Evolutionary conservation across 2,113 vertebrate species (phyloP).

Genomic region (Psittacula cyanocephala): DNA sequence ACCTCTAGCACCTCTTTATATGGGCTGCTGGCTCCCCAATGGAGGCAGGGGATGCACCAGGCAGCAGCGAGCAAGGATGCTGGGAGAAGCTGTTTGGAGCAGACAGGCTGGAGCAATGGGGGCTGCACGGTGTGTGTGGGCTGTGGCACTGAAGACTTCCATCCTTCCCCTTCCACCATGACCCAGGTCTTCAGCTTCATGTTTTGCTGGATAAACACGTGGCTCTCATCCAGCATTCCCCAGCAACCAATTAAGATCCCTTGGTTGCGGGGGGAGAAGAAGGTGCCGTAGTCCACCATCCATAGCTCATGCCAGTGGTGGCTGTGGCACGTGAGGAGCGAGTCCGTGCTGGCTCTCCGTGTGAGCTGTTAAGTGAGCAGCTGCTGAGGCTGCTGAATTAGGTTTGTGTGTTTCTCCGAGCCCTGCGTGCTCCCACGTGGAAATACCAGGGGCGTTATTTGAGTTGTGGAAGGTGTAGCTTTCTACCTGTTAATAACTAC

Average conservation of each 20-base stretch:
- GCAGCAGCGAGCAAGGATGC: neutral
- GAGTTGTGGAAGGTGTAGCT: constrained; percentile 30
- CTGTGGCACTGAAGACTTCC: neutral
- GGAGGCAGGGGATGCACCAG: neutral
- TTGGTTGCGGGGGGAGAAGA: neutral
- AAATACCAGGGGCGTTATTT: neutral
- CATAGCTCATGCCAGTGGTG: fast-evolving
- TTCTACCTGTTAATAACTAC: constrained; percentile 50
- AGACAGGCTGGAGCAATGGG: neutral
- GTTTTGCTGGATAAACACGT: neutral
- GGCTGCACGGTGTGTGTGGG: neutral
- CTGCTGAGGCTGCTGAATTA: neutral
- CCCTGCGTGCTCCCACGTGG: fast-evolving
- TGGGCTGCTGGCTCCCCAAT: neutral
- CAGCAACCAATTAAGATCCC: neutral
- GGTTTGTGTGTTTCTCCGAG: neutral
- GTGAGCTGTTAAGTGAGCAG: neutral
- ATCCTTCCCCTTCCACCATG: neutral
- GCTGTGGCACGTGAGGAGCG: fast-evolving
- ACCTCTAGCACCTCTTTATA: neutral
- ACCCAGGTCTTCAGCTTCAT: neutral
- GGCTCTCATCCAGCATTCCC: neutral
- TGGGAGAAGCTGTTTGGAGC: neutral
- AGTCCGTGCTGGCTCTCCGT: fast-evolving
- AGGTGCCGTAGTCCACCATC: neutral